phyloP scores from a whole-genome alignment of 2,797 vertebrate species.

The Hyperoplus lanceolatus region DNA sequence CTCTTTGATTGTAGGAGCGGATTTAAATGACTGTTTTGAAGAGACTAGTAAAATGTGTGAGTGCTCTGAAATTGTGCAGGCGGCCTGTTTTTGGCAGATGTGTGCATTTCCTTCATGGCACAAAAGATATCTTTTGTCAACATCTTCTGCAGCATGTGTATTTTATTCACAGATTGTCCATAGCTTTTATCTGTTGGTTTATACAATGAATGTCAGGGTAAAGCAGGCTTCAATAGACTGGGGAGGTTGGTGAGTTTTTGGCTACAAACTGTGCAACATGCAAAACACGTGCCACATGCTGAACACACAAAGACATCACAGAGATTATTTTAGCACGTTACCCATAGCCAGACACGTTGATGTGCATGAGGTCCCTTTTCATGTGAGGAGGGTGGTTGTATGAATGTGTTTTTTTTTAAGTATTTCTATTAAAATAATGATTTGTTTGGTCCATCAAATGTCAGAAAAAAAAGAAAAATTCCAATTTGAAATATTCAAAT shows the following conservation, averaged over 20 bases:
- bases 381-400: not conserved
- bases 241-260: not conserved
- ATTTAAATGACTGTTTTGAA: conserved; percentile 11
- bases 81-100: not conserved
- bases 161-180: conserved; percentile 10
- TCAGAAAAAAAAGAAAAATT: not conserved
- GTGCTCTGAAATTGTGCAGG: not conserved
- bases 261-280: conserved; percentile 46
- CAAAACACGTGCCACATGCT: conserved; percentile 60
- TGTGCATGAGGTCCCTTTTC: not conserved
- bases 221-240: conserved; percentile 41
- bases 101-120: not conserved
- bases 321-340: conserved; percentile 33
- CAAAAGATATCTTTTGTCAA: not conserved
- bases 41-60: not conserved
- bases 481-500: not conserved
- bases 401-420: not conserved
- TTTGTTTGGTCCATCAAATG: not conserved
- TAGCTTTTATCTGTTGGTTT: conserved; percentile 8
- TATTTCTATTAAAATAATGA: not conserved
- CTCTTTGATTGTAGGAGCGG: not conserved
- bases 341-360: conserved; percentile 16
- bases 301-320: conserved; percentile 45
- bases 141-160: conserved; percentile 6
- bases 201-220: conserved; percentile 17